Percentiles rank a stretch among this genome's conserved stretches.
These are phyloP conservation scores for Abrostola tripartita DNA, from an alignment of 2,888 invertebrate species.

Conservation along the genomic window DNA sequence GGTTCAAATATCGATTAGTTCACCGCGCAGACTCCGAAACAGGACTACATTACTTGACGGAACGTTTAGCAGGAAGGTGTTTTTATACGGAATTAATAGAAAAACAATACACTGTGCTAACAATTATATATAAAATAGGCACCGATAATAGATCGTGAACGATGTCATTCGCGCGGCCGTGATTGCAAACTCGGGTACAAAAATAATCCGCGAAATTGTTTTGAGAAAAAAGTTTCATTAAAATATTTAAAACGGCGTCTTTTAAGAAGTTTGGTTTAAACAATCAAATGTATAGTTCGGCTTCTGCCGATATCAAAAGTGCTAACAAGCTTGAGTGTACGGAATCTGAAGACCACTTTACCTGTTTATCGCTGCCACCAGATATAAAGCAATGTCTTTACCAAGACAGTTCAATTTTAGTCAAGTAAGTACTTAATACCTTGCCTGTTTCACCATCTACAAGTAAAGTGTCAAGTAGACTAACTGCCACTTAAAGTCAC, in stretches of 20 bases:
- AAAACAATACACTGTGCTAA: conserved; percentile 22
- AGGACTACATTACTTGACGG: conserved; percentile 18
- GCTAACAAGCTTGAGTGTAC: conserved; percentile 74
- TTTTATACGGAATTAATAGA: conserved; percentile 37
- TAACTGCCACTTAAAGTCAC: no score
- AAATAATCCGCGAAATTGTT: conserved; percentile 33
- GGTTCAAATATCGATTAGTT: conserved; percentile 45
- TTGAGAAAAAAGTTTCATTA: conserved; percentile 55
- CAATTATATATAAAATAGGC: conserved; percentile 3
- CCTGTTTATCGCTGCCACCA: conserved; percentile 75
- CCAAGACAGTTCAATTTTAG: conserved; percentile 89
- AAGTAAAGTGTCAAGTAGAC: no score
- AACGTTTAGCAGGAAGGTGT: conserved; percentile 10
- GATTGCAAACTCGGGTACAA: conserved; percentile 23
- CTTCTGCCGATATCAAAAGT: conserved; percentile 71
- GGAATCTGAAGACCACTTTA: conserved; percentile 81
- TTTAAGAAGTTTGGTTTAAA: conserved; percentile 55
- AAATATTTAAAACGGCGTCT: conserved; percentile 78
- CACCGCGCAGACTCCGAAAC: conserved; percentile 46
- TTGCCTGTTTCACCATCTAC: background rate
- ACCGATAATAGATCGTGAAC: conserved; percentile 20
- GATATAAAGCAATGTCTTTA: conserved; percentile 88
- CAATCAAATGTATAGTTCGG: conserved; percentile 82
- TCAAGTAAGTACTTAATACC: conserved; percentile 76
- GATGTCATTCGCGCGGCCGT: conserved; percentile 46